Percentiles rank a stretch among this genome's conserved stretches.
phyloP scores from a whole-genome alignment of 2,113 vertebrate genomes.

The Ageneiosus marmoratus region DNA sequence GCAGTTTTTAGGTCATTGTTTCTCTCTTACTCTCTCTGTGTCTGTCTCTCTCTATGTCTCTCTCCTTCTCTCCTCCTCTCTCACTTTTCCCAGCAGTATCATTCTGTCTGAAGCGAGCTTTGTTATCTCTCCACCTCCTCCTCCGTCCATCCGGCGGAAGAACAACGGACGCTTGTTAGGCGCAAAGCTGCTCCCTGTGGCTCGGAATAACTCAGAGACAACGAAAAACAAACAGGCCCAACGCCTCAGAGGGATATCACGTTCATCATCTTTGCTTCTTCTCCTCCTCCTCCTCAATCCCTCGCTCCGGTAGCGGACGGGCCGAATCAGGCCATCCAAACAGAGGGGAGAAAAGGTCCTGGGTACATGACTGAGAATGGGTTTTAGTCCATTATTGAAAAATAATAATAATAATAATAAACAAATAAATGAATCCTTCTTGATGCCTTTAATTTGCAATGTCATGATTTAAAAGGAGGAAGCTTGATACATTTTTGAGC shows the following conservation, averaged over 20 bases:
- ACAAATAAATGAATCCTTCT: too few species aligned
- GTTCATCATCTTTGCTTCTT: constrained; percentile 41
- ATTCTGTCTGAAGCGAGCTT: constrained; percentile 26
- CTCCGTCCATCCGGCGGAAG: constrained; percentile 33
- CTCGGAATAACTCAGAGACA: constrained; percentile 32
- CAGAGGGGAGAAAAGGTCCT: background rate
- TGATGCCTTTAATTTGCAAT: background rate
- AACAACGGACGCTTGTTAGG: constrained; percentile 46
- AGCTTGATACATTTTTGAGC: too few species aligned
- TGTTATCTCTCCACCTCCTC: constrained; percentile 21
- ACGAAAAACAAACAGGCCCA: constrained; percentile 50
- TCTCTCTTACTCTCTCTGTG: background rate
- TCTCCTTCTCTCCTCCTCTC: background rate
- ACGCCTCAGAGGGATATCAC: constrained; percentile 50
- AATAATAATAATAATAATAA: too few species aligned
- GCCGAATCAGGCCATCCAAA: constrained; percentile 15
- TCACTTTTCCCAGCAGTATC: constrained; percentile 33
- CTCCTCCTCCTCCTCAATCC: constrained; percentile 15
- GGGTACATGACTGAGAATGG: background rate
- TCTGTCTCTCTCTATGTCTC: background rate
- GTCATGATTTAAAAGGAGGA: too few species aligned
- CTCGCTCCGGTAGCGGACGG: constrained; percentile 43
- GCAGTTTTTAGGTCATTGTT: background rate
- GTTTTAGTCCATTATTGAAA: background rate
- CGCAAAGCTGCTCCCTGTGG: constrained; percentile 19